These are phyloP conservation scores for Tenthredo notha DNA, from an alignment of 2,888 invertebrate genomes.

Conservation along the genomic window DNA sequence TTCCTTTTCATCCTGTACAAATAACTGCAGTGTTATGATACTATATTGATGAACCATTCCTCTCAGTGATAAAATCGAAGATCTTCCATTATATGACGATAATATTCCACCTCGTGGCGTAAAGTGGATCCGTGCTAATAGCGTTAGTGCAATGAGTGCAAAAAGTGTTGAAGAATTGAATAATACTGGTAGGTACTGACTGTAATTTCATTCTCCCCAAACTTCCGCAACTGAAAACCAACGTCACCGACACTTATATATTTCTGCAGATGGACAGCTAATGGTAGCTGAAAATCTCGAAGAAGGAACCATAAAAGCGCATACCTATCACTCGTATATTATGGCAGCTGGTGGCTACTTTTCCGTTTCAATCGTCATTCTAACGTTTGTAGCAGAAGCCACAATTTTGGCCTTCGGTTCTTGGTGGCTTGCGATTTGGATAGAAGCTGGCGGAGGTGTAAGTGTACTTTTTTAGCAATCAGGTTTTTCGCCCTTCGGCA, in stretches of 20 bases:
- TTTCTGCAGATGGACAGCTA: background rate
- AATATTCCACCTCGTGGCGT: background rate
- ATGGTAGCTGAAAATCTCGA: conserved; percentile 14
- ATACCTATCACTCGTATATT: conserved; percentile 79
- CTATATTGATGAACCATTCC: background rate
- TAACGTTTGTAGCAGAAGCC: conserved; percentile 79
- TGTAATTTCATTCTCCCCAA: background rate
- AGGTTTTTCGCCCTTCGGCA: background rate
- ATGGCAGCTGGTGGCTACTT: conserved; percentile 80
- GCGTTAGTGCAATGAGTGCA: background rate
- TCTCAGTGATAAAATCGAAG: background rate
- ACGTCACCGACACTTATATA: background rate
- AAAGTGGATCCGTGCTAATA: background rate
- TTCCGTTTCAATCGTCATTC: conserved; percentile 75
- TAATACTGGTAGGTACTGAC: background rate
- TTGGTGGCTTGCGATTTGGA: conserved; percentile 83
- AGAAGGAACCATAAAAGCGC: conserved; percentile 73
- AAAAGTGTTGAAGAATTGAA: background rate
- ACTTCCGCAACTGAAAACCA: background rate
- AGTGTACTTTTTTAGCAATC: conserved; percentile 58
- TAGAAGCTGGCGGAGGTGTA: conserved; percentile 75
- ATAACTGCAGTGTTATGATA: background rate
- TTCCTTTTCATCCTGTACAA: background rate
- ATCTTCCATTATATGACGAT: background rate
- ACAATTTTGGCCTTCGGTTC: conserved; percentile 81